A percentile compares a stretch with the other conserved stretches of the same genome.
These are phyloP conservation scores for Lateolabrax maculatus DNA, from an alignment of 2,797 vertebrate genomes.

Conservation along the genomic window DNA sequence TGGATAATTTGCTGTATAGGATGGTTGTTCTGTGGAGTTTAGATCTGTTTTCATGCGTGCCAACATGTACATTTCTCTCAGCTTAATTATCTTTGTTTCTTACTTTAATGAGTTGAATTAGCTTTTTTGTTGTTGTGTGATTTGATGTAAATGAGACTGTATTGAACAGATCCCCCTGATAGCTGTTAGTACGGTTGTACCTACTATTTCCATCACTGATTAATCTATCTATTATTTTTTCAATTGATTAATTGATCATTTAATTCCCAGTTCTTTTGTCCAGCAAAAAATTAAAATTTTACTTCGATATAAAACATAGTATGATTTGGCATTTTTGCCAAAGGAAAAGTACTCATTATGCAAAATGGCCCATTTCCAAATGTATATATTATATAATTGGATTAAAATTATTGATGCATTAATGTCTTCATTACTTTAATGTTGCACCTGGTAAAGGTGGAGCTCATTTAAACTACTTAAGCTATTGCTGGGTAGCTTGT, in stretches of 20 bases:
- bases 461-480: not conserved
- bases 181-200: not conserved
- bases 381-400: not conserved
- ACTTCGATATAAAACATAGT: not conserved
- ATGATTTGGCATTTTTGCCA: not conserved
- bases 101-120: not conserved
- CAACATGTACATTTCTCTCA: not conserved
- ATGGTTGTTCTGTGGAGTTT: not conserved
- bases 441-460: not conserved
- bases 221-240: not conserved
- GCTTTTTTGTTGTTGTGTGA: not conserved
- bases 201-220: not conserved
- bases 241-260: not conserved
- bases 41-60: not conserved
- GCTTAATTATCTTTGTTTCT: not conserved
- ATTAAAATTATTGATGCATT: not conserved
- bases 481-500: not conserved
- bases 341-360: not conserved
- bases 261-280: no score
- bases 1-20: not conserved
- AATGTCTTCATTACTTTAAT: not conserved
- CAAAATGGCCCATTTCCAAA: not conserved
- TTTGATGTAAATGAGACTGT: not conserved
- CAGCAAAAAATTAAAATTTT: no score
- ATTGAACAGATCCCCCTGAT: not conserved